Evolutionary conservation across 2,113 vertebrate species (phyloP).

Genomic region (Ceyx melanurus): DNA sequence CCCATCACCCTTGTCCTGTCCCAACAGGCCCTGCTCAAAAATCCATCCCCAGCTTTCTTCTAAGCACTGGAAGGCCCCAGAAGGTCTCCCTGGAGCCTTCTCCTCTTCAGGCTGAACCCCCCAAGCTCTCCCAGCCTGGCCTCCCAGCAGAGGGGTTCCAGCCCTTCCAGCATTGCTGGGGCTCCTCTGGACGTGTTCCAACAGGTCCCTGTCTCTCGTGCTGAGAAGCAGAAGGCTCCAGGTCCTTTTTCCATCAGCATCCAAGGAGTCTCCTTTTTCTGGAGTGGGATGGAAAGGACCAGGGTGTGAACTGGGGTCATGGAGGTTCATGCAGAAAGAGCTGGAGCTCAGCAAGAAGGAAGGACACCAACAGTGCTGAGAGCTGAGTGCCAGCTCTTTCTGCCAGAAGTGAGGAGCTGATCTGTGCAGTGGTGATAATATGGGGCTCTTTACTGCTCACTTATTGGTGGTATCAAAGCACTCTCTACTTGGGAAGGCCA

Average conservation of each 20-base stretch:
- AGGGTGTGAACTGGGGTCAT: rapidly evolving
- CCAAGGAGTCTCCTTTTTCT: neutral
- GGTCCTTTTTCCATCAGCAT: neutral
- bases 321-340: neutral
- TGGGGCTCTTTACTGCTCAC: neutral
- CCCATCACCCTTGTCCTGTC: neutral
- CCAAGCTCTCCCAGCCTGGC: neutral
- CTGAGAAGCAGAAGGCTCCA: neutral
- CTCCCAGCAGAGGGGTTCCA: neutral
- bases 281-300: neutral
- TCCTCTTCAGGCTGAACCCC: neutral
- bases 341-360: neutral
- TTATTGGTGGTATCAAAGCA: too few relatives aligned
- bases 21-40: neutral
- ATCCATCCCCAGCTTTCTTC: neutral
- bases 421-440: neutral
- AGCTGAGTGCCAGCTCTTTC: neutral
- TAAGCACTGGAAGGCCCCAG: neutral
- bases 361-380: neutral
- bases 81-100: neutral
- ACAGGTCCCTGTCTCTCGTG: neutral
- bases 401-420: neutral
- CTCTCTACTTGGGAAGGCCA: neutral
- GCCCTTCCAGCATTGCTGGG: neutral
- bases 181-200: neutral